Evolutionary conservation across 2,888 invertebrate genomes (phyloP).

Genomic region (Rutpela maculata): DNA sequence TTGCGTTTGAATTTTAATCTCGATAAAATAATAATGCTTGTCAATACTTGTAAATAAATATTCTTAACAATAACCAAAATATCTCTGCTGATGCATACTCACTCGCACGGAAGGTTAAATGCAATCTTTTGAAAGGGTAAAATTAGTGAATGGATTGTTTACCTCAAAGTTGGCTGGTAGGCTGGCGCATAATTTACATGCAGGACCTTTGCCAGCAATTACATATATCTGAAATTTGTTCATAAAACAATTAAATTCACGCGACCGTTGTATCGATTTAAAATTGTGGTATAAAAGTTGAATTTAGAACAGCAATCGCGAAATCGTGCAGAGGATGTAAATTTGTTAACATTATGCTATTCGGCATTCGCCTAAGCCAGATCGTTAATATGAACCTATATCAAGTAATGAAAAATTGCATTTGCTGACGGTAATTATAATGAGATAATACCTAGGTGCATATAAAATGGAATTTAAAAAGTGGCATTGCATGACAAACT

Average conservation of each 20-base stretch:
- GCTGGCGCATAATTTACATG: constrained; percentile 7
- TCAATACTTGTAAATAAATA: too few relatives aligned
- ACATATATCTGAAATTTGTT: constrained; percentile 43
- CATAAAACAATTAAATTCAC: constrained; percentile 56
- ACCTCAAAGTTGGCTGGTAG: not conserved
- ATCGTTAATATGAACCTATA: not conserved
- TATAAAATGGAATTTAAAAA: too few relatives aligned
- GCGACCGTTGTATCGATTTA: constrained; percentile 51
- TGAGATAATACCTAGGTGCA: too few relatives aligned
- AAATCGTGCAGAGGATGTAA: not conserved
- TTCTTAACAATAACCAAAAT: too few relatives aligned
- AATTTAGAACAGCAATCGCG: constrained; percentile 21
- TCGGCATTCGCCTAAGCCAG: not conserved
- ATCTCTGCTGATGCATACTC: too few relatives aligned
- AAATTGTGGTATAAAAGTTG: constrained; percentile 42
- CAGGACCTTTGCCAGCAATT: constrained; percentile 21
- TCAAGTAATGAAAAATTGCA: not conserved
- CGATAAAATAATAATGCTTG: too few relatives aligned
- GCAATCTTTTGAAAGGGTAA: not conserved
- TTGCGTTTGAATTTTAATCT: too few relatives aligned
- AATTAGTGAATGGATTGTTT: not conserved
- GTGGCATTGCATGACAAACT: too few relatives aligned
- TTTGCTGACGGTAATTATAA: not conserved
- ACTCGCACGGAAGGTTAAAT: too few relatives aligned
- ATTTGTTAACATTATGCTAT: not conserved